Base-by-base conservation (phyloP, 2,888 invertebrate genomes). In the Cyclophora albipunctata region DNA sequence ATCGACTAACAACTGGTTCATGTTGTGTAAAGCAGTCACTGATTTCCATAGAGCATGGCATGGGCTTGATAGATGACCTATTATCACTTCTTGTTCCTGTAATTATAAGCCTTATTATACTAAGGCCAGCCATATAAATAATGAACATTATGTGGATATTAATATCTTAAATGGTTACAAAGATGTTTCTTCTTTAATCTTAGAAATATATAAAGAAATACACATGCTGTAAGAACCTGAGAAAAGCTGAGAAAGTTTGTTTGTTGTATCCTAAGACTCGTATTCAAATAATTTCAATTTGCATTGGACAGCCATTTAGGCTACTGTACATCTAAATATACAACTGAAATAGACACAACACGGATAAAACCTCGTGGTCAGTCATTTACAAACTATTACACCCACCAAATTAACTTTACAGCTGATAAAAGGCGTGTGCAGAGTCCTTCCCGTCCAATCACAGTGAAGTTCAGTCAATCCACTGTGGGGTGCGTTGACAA, bases 21-120 rank as follows among this genome's bases (percentile, higher is more conserved):
- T 79, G 45, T 82, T 87, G 61, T 88, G 79, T 3, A 89, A 59
- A 0, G 87, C 78, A 49, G 78, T 79, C 0, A 89, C 80, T 2
- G 89, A 89, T 54, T 78, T 84, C 89, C 89, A 89, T 47, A 89
- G 72, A 0, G 79, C 71, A 45, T 80, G 83, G 57, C 87, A 86
- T 0, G 86, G 86, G 46, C 86, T 89, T 0, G 76, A 75, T 34
- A 87, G 50, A 48, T 89, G 89, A 0, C 89, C 89, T 2, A 89
- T 69, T 34, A 81, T 84, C 3, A 89, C 78, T 69, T 89, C 87
- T 75, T 88, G 89, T 43, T 79, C 79, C 88, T 88, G 60, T 37
- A 73, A 75, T 20, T 20, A 20, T 2, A 20, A 20, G 20, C 20
- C 20, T 2, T 20, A 20, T 20, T 40, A 20, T 20, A 20, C 20